Base-by-base conservation (phyloP, 2,113 vertebrate species). In the Oplegnathus fasciatus region DNA sequence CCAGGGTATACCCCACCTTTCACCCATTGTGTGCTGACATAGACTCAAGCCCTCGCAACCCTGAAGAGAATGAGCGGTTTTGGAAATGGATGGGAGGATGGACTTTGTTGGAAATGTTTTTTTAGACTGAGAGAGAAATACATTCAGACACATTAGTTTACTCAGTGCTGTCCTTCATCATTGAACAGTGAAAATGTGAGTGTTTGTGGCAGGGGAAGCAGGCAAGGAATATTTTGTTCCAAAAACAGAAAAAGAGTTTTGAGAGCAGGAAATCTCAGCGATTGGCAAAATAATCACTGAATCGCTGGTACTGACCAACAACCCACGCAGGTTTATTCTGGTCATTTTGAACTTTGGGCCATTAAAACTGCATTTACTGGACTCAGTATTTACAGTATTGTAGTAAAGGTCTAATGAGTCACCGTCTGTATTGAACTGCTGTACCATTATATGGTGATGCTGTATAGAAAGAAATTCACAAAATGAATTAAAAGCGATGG, bases 181-280 rank as follows among this genome's bases (percentile, higher is more conserved):
- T 11, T 30, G 13, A 58, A 26, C 55, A 70, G 64, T 71, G 37
- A 66, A 64, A 42, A 6, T 74, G 69, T 68, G 7, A 73, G 17
- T 60, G 48, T 64, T 73, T 64, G 37, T 78, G 62, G 32, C 22
- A 52, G 69, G n/a, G 32, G 7, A 6, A 2, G 42, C 30, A 71
- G 54, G 3, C 78, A 69, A 30, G 28, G 42, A 75, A 40, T 60
- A 34, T 50, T 69, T 32, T 32, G 54, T 89, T 80, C 44, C 50
- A 73, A 73, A 68, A 71, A 55, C 37, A 82, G 32, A 64, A 80
- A 79, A 79, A 76, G 11, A 9, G n/a, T 74, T 84, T 70, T 52
- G 62, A 83, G 46, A 50, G 69, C 58, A 81, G 54, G 6, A 71
- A 68, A 72, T 57, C 24, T 50, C 58, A 66, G 78, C 42, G 79